Percentiles rank a stretch among this genome's conserved stretches.
phyloP scores from a whole-genome alignment of 2,888 invertebrate genomes.

The Phorcus lineatus region DNA sequence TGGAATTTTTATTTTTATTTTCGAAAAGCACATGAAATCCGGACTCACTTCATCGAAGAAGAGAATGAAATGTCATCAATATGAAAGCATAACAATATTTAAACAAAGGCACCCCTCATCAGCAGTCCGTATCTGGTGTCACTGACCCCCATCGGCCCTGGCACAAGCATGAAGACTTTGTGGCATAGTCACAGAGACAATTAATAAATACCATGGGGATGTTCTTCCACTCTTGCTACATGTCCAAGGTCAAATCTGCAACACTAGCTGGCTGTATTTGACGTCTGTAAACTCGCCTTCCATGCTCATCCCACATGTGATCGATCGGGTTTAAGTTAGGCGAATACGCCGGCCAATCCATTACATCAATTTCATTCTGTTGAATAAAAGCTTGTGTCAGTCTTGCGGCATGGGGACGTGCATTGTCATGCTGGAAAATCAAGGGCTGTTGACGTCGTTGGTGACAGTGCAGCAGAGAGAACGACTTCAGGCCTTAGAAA shows the following conservation, averaged over 20 bases:
- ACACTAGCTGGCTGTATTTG: neutral
- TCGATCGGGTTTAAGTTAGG: neutral
- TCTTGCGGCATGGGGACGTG: neutral
- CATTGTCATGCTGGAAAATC: neutral
- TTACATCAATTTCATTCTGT: neutral
- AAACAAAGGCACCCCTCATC: too few relatives aligned
- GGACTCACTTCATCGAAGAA: too few relatives aligned
- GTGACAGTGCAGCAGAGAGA: neutral
- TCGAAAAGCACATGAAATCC: too few relatives aligned
- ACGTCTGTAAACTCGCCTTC: neutral
- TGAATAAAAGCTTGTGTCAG: neutral
- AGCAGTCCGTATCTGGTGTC: neutral
- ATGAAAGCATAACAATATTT: too few relatives aligned
- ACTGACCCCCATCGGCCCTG: too few relatives aligned
- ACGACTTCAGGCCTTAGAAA: neutral
- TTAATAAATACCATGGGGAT: too few relatives aligned
- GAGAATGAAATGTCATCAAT: too few relatives aligned
- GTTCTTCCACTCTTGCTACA: neutral
- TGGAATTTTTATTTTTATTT: too few relatives aligned
- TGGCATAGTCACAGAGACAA: too few relatives aligned
- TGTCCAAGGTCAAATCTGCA: neutral
- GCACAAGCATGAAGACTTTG: too few relatives aligned
- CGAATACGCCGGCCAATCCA: neutral
- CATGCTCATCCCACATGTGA: neutral
- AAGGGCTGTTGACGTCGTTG: neutral